A percentile compares a stretch with the other conserved stretches of the same genome.
Evolutionary conservation across 2,113 vertebrate genomes (phyloP).

Genomic region (Lathamus discolor): DNA sequence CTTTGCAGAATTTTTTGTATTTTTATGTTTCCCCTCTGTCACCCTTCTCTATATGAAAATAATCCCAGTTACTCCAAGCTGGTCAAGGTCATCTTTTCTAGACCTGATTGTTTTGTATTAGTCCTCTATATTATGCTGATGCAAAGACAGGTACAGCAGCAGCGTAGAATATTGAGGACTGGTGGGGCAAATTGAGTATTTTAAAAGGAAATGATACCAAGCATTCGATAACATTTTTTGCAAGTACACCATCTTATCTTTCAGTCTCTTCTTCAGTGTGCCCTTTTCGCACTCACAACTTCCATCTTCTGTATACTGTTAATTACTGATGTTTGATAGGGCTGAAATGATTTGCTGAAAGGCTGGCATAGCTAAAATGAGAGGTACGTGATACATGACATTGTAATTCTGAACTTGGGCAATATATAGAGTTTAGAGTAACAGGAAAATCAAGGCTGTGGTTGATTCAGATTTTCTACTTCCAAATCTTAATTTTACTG

Average conservation of each 20-base stretch:
- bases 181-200: not conserved
- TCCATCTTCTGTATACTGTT: not conserved
- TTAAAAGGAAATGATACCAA: not conserved
- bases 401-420: not conserved
- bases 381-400: not conserved
- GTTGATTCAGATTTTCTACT: not conserved
- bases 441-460: not conserved
- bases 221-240: not conserved
- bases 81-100: not conserved
- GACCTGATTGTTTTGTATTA: not conserved
- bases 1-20: not conserved
- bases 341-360: not conserved
- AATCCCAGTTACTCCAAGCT: not conserved
- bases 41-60: conserved; percentile 2
- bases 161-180: not conserved
- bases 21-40: conserved; percentile 11
- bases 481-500: not conserved
- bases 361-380: not conserved
- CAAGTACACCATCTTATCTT: not conserved
- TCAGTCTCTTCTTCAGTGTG: not conserved
- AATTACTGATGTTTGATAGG: not conserved
- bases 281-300: not conserved
- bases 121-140: not conserved
- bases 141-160: not conserved
- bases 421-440: not conserved